phyloP scores from a whole-genome alignment of 2,113 vertebrate species.

The Meriones unguiculatus region DNA sequence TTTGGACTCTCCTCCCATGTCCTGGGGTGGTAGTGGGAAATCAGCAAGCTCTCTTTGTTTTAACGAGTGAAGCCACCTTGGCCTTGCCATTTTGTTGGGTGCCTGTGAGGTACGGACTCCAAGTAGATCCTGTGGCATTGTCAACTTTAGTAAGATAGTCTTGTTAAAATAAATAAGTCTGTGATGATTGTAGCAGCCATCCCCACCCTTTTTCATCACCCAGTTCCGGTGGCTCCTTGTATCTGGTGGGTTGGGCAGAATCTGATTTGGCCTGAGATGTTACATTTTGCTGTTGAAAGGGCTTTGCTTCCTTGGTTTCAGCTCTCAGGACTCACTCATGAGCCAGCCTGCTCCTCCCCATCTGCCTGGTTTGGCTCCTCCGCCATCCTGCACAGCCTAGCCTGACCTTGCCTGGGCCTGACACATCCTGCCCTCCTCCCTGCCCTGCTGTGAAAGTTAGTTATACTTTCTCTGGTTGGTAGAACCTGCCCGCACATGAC shows the following conservation, averaged over 20 bases:
- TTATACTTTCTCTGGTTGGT: neutral
- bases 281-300: neutral
- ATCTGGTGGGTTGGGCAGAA: neutral
- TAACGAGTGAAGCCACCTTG: neutral
- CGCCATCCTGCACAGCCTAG: neutral
- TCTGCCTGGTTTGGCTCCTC: neutral
- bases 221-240: rapidly evolving
- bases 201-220: neutral
- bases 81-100: neutral
- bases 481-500: neutral
- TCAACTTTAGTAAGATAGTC: neutral
- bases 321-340: neutral
- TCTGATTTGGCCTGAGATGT: neutral
- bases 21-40: neutral
- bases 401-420: conserved; percentile 20
- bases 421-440: neutral
- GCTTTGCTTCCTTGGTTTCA: neutral
- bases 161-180: too few relatives aligned
- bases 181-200: rapidly evolving
- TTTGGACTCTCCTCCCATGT: neutral
- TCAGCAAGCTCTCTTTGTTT: neutral
- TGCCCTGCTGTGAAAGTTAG: neutral
- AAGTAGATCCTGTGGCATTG: neutral
- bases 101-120: too few relatives aligned
- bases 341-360: neutral